These are phyloP conservation scores for Phoebastria nigripes DNA, from an alignment of 2,797 vertebrate genomes.

Conservation along the genomic window DNA sequence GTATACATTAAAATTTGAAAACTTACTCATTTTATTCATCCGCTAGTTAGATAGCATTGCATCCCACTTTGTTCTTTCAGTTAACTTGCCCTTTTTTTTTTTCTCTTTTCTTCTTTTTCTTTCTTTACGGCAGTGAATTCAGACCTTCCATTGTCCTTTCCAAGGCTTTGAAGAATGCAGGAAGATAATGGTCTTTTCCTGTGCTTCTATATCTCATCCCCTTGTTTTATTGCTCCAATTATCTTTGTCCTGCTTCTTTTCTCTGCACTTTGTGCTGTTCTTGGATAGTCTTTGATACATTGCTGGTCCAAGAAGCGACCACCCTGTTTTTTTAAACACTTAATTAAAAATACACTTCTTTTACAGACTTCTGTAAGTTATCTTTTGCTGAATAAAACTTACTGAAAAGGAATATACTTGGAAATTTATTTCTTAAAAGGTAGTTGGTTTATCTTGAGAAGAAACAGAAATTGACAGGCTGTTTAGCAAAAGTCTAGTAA, in stretches of 20 bases:
- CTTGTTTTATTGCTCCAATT: conserved; percentile 15
- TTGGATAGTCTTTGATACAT: not conserved
- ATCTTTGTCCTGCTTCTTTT: not conserved
- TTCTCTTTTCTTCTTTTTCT: not conserved
- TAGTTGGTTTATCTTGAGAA: not conserved
- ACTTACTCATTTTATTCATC: not conserved
- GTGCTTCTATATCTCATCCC: not conserved
- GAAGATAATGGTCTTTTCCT: not conserved
- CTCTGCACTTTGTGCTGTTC: not conserved
- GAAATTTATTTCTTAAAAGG: not conserved
- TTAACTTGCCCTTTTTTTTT: not conserved
- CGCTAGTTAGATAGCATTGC: not conserved
- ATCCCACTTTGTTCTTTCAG: not conserved
- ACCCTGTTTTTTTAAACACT: not conserved
- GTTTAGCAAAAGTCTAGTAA: not conserved
- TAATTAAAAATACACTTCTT: not conserved
- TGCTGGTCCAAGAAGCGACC: not conserved
- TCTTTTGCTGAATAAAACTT: not conserved
- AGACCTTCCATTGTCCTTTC: not conserved
- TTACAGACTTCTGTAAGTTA: not conserved
- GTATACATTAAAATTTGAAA: not conserved
- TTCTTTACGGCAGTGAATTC: not conserved
- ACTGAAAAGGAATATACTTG: fast-evolving
- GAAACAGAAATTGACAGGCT: not conserved
- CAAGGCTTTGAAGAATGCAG: not conserved